Base-by-base conservation (phyloP, 2,888 invertebrate species). In the Tuta absoluta region DNA sequence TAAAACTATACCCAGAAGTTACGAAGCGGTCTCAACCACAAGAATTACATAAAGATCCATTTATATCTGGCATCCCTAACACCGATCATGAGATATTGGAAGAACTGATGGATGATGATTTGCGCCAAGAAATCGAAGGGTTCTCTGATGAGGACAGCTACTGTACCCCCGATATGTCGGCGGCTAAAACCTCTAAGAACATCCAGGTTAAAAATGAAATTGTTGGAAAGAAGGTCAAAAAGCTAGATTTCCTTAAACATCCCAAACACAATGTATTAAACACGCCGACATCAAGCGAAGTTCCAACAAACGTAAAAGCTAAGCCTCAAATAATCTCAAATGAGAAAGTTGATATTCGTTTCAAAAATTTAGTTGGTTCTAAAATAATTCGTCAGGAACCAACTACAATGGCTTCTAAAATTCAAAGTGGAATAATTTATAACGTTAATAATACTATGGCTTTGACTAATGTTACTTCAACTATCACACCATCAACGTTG, bases 101-200 rank as follows among this genome's bases (percentile, higher is more conserved):
- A 67, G 92, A 91, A 79, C 78, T 87, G 66, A 89, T 87, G 81
- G 92, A 85, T 72, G 91, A 88, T 69, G 92, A 87, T 68, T 77
- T 86, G 65, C 77, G 82, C 64, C 75, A 91, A 85, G 84, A 93
- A 83, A 86, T 91, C 37, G 82, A 89, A 11, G 87, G 92, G 76
- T 82, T 85, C 73, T 84, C 86, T 69, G 81, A 93, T 72, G 77
- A 92, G 69, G 79, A 91, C 24, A 68, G 72, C 59, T 85, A 79
- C 66, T 66, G 67, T 41, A 12, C 72, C 24, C 61, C 76, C 23
- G 64, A 71, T 51, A 66, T 67, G 62, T 58, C 61, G 19, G 62
- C 63, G 37, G 63, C 68, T 51, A 80, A 78, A 72, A 11, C 14
- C 33, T 24, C 8, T 33, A 56, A 56, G 8, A 33, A 28, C n/a